Conservation (phyloP, 2,888 invertebrate genomes). For the Gastrophysa polygoni region DNA sequence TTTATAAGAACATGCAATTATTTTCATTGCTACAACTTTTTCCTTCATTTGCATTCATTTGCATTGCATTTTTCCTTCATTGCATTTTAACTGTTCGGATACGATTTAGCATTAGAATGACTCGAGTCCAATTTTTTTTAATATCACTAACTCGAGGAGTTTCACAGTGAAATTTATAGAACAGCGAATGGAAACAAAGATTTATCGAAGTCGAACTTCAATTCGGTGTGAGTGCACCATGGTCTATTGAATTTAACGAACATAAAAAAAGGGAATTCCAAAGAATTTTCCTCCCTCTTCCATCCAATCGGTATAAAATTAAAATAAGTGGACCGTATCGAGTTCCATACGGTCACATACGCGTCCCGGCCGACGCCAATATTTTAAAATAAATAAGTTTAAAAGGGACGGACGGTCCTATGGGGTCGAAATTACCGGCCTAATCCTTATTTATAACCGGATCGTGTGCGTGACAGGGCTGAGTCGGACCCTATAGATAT, state of each 20-base stretch:
- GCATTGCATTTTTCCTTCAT: no score
- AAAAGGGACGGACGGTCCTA: constrained; percentile 57
- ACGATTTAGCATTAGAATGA: no score
- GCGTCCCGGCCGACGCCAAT: constrained; percentile 51
- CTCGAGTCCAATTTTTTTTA: no score
- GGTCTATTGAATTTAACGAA: constrained; percentile 31
- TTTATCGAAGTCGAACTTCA: background rate
- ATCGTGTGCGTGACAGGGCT: constrained; percentile 51
- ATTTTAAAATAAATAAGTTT: constrained; percentile 62
- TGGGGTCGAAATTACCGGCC: constrained; percentile 57
- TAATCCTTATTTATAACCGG: constrained; percentile 61
- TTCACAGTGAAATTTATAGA: no score
- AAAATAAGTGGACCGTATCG: constrained; percentile 60
- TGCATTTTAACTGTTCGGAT: no score
- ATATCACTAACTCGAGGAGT: no score
- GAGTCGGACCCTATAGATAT: constrained; percentile 34
- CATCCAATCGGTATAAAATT: constrained; percentile 57
- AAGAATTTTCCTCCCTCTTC: constrained; percentile 43
- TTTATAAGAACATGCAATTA: no score
- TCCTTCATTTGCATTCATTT: no score
- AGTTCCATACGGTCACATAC: constrained; percentile 41
- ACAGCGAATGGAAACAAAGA: background rate
- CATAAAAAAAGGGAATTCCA: constrained; percentile 34
- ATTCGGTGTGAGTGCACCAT: constrained; percentile 22
- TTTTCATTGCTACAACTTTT: background rate